A percentile compares a stretch with the other conserved stretches of the same genome.
Conservation (phyloP, 2,797 vertebrate genomes). For the Bradypus variegatus region DNA sequence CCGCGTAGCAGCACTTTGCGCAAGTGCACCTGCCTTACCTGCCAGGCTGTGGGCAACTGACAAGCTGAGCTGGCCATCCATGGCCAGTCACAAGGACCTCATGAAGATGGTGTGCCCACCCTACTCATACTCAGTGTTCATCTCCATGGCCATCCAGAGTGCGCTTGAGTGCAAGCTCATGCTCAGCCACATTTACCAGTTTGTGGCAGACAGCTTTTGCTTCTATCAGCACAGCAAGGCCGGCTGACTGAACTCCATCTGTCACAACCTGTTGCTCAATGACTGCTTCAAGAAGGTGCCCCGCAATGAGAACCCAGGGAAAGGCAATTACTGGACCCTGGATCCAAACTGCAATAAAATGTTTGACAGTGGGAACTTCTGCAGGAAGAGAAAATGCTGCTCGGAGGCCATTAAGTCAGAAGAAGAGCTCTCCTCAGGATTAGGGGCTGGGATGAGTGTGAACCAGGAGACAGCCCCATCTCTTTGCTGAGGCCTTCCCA, state of each 20-base stretch:
- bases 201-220: constrained; percentile 96
- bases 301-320: constrained; percentile 97
- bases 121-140: constrained; percentile 97
- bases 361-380: constrained; percentile 99
- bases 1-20: constrained; percentile 66
- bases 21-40: constrained; percentile 72
- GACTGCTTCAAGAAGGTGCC: constrained; percentile 97
- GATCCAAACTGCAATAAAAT: constrained; percentile 99
- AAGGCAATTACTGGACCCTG: constrained; percentile 92
- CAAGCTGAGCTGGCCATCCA: constrained; percentile 90
- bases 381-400: constrained; percentile 91
- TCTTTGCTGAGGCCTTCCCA: constrained; percentile 78
- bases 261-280: constrained; percentile 93
- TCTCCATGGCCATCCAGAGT: constrained; percentile 98
- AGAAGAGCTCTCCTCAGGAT: constrained; percentile 72
- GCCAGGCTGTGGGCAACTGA: constrained; percentile 75
- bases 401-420: constrained; percentile 86
- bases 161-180: constrained; percentile 93
- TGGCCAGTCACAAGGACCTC: constrained; percentile 93
- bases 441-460: constrained; percentile 71
- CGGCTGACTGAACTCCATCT: constrained; percentile 96
- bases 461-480: constrained; percentile 74
- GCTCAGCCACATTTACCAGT: constrained; percentile 96
- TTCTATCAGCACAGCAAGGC: constrained; percentile 98
- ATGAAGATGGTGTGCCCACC: constrained; percentile 95